Conservation (phyloP, 2,113 vertebrate genomes). For the Ursus arctos region DNA sequence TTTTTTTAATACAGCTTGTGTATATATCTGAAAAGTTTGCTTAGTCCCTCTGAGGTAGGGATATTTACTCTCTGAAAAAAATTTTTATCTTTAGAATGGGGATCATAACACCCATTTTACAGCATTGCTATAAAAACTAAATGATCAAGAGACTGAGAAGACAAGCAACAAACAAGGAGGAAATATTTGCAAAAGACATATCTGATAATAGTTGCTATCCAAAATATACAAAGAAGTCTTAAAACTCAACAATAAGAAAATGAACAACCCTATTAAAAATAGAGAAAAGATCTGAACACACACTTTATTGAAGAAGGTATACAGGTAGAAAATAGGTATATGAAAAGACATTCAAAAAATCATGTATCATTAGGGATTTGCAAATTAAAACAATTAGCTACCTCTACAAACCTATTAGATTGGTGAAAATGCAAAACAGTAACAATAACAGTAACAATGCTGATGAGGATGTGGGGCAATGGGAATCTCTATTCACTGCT, state of each 20-base stretch:
- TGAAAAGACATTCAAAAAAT: background rate
- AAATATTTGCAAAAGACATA: constrained; percentile 30
- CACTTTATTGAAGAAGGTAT: background rate
- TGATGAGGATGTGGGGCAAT: background rate
- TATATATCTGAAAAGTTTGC: background rate
- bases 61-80: background rate
- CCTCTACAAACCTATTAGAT: background rate
- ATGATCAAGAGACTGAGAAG: background rate
- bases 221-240: background rate
- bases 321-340: background rate
- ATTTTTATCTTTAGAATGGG: background rate
- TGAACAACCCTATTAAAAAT: background rate
- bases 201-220: background rate
- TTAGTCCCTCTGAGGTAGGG: background rate
- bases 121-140: background rate
- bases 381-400: background rate
- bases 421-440: background rate
- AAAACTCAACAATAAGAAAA: background rate
- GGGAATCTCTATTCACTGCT: background rate
- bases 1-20: background rate
- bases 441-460: no score
- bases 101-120: background rate
- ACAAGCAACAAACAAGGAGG: background rate
- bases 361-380: background rate
- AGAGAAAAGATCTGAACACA: background rate